Evolutionary conservation across 2,797 vertebrate genomes (phyloP).

Genomic region (Megaceryle alcyon): DNA sequence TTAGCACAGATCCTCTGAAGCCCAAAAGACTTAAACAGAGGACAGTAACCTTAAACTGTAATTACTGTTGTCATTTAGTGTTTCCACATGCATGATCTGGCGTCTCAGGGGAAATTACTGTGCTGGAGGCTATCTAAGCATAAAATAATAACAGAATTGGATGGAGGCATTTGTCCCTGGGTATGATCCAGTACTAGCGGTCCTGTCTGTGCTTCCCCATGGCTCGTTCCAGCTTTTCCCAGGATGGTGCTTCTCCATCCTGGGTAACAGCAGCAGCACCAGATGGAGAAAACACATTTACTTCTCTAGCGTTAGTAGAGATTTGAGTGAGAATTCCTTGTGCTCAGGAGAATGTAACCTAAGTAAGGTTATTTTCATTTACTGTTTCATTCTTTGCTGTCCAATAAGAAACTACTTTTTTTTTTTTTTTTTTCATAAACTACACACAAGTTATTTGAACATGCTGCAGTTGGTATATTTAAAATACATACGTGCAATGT

Average conservation of each 20-base stretch:
- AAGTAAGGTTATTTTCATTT: neutral
- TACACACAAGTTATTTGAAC: neutral
- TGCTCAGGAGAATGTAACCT: neutral
- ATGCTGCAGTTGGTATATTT: neutral
- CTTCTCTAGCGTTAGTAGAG: neutral
- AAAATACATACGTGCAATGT: fast-evolving
- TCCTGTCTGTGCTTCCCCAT: neutral
- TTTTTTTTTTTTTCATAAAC: neutral
- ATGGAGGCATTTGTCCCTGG: neutral
- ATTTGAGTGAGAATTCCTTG: neutral
- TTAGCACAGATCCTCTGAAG: conserved; percentile 38
- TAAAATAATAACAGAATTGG: neutral
- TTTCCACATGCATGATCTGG: conserved; percentile 22
- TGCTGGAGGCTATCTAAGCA: neutral
- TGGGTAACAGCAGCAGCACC: neutral
- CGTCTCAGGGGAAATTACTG: neutral
- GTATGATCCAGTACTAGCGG: neutral
- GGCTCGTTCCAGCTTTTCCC: neutral
- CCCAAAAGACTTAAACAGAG: conserved; percentile 16
- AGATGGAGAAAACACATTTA: neutral
- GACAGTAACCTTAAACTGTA: conserved; percentile 44
- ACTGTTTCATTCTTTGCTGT: neutral
- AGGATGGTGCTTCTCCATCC: neutral
- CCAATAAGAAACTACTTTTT: neutral
- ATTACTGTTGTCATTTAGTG: conserved; percentile 42